Base-by-base conservation (phyloP, 1,140 invertebrate genomes). In the Polyergus mexicanus region DNA sequence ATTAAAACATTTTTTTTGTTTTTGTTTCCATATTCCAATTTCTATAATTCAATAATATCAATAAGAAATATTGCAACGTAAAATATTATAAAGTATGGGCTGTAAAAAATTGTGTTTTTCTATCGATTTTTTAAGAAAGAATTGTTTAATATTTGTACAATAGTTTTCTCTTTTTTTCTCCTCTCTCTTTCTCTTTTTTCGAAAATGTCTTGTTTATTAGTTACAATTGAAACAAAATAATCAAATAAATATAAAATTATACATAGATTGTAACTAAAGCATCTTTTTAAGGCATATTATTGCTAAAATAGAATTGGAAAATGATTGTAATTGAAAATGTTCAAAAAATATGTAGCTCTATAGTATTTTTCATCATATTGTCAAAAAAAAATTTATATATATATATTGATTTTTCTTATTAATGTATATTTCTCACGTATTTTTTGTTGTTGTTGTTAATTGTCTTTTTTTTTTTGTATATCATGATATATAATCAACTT, bases 281-380 rank as follows among this genome's bases (percentile, higher is more conserved):
- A 16, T 16, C 10, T 51, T 56, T 38, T 58, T 25, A 16, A 22
- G 7, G 6, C 1, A 6, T 3, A 51, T 7, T 47, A 7, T 4
- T 47, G 3, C n/a, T 44, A 68, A 25, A 11, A 68, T 68, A 68
- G 6, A 22, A 47, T 13, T 47, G 38, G 22, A 68, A 19, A 47
- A 51, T 69, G 41, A 47, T 51, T 69, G 7, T 28, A 69, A 69
- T 66, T 69, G 22, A 13, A 4, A 68, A 69, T 47, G 22, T 47
- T 22, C 22, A 69, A 69, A 51, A 44, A 69, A 69, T 16, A 65
- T 63, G 1, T 10, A 32, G n/a, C 3, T 32, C 3, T 28, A 47
- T 2, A 25, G 28, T 69, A 28, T 1, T 56, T n/a, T n/a, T n/a
- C 19, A 54, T n/a, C 2, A 6, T 56, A 6, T 6, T 22, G 16